Evolutionary conservation across 2,888 invertebrate species (phyloP).

Genomic region (Philonicus albiceps): DNA sequence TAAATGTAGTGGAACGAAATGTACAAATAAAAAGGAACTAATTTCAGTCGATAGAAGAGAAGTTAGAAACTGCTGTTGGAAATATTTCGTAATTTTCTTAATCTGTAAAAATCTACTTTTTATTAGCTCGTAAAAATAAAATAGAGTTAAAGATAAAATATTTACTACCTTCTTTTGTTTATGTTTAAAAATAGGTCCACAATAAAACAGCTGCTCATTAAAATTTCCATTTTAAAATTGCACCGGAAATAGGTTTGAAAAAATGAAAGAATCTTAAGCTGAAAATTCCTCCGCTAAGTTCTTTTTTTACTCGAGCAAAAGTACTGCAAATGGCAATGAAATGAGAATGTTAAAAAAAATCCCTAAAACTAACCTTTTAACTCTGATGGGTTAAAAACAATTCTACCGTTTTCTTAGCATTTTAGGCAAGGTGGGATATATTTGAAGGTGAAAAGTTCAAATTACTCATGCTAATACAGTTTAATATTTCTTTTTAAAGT

Average conservation of each 20-base stretch:
- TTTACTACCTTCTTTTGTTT: background rate
- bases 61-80: background rate
- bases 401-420: no score
- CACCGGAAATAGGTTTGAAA: background rate
- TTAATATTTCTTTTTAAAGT: no score
- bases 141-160: background rate
- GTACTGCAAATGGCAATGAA: no score
- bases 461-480: no score
- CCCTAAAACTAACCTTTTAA: no score
- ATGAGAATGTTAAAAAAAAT: background rate
- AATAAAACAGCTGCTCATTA: background rate
- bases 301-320: background rate
- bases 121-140: background rate
- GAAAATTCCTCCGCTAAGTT: background rate
- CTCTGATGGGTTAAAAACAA: no score
- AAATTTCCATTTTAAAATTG: background rate
- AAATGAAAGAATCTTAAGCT: no score
- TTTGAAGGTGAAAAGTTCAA: no score
- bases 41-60: background rate
- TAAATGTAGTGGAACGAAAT: background rate
- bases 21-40: no score
- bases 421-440: no score
- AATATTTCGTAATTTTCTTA: background rate
- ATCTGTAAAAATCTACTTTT: background rate
- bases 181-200: background rate